These are phyloP conservation scores for Saccostrea glomerata DNA, from an alignment of 1,140 invertebrate genomes.

Conservation along the genomic window DNA sequence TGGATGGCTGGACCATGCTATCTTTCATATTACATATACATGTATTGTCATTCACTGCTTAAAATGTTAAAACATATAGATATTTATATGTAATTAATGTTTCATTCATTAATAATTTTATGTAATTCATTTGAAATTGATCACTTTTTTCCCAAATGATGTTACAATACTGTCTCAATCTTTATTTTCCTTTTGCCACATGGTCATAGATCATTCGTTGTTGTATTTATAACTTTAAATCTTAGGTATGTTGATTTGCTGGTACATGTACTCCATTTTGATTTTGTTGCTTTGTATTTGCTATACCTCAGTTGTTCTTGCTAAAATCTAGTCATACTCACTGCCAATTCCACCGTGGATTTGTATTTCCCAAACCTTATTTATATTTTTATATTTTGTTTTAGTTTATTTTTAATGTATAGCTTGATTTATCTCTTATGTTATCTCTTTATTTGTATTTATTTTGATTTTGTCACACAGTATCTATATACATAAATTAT, in stretches of 20 bases:
- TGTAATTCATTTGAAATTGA: neutral
- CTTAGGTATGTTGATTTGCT: neutral
- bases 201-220: neutral
- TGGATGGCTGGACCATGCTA: constrained; percentile 3
- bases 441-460: too few relatives aligned
- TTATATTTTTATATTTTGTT: neutral
- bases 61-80: neutral
- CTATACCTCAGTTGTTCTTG: constrained; percentile 24
- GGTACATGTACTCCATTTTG: neutral
- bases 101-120: neutral
- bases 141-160: neutral
- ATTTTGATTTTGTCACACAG: too few relatives aligned
- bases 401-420: neutral
- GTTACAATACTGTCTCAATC: neutral
- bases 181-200: neutral
- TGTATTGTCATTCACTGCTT: neutral
- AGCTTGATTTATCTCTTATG: too few relatives aligned
- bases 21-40: neutral
- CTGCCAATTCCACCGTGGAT: neutral
- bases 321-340: constrained; percentile 10
- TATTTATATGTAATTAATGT: neutral
- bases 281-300: constrained; percentile 9
- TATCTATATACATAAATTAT: too few relatives aligned
- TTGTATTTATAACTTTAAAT: neutral
- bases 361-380: constrained; percentile 8